Percentiles rank a stretch among this genome's conserved stretches.
Evolutionary conservation across 2,888 invertebrate genomes (phyloP).

Genomic region (Lepidonotus clava): DNA sequence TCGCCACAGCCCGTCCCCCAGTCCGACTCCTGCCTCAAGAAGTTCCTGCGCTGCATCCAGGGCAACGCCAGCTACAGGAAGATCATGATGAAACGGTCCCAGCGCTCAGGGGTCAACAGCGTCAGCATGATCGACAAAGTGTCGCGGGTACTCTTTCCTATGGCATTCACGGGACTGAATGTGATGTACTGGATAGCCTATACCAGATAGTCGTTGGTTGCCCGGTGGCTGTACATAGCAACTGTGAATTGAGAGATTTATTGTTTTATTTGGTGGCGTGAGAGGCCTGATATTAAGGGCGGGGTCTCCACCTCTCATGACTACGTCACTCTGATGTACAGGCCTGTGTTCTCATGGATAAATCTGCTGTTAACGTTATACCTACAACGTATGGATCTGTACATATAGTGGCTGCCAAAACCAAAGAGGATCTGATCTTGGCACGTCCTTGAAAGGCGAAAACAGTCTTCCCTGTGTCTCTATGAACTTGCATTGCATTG

Average conservation of each 20-base stretch:
- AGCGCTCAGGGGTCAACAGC: conserved; percentile 59
- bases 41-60: conserved; percentile 59
- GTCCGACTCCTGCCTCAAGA: conserved; percentile 46
- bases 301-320: too few species aligned
- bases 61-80: conserved; percentile 58
- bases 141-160: conserved; percentile 62
- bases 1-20: neutral
- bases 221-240: neutral
- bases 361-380: conserved; percentile 12
- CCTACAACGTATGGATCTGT: too few species aligned
- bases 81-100: conserved; percentile 40
- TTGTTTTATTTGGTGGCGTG: too few species aligned
- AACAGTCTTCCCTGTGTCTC: too few species aligned
- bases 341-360: too few species aligned
- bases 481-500: too few species aligned
- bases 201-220: conserved; percentile 44
- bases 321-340: too few species aligned
- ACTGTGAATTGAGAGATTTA: neutral
- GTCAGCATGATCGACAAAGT: conserved; percentile 63
- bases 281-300: too few species aligned
- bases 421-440: too few species aligned
- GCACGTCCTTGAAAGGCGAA: too few species aligned
- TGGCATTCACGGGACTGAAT: conserved; percentile 60
- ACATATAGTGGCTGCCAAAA: too few species aligned
- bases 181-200: conserved; percentile 64